Conservation (phyloP, 2,797 vertebrate genomes). For the Falco berigora region DNA sequence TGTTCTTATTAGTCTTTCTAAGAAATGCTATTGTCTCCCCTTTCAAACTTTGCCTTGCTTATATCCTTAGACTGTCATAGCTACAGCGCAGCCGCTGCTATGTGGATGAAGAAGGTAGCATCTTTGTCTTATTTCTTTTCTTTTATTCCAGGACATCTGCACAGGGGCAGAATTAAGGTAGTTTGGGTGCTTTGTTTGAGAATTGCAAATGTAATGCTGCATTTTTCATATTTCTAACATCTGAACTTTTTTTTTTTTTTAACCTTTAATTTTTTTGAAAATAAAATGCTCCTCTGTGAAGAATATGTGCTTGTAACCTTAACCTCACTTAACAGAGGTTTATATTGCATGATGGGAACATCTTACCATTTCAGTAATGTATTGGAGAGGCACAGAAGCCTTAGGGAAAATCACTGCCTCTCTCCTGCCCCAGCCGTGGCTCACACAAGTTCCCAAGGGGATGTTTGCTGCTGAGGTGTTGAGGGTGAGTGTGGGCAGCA, state of each 20-base stretch:
- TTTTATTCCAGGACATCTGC: conserved; percentile 55
- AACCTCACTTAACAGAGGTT: conserved; percentile 43
- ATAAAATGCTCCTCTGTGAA: conserved; percentile 16
- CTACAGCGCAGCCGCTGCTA: neutral
- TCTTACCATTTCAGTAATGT: neutral
- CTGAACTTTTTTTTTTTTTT: neutral
- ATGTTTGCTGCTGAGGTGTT: neutral
- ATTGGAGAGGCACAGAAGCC: neutral
- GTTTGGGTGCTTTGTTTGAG: conserved; percentile 60
- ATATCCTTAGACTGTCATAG: neutral
- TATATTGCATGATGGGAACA: neutral
- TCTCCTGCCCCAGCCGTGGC: neutral
- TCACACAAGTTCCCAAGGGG: neutral
- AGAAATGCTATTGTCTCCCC: neutral
- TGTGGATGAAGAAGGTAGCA: neutral
- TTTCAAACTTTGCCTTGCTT: neutral
- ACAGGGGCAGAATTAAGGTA: conserved; percentile 64
- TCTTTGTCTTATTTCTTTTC: conserved; percentile 35
- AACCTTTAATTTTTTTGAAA: neutral
- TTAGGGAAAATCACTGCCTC: neutral
- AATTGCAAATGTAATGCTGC: neutral
- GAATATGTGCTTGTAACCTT: conserved; percentile 16
- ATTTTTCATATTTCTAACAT: conserved; percentile 28
- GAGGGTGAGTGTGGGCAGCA: neutral
- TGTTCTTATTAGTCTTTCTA: neutral